A percentile compares a stretch with the other conserved stretches of the same genome.
Evolutionary conservation across 2,888 invertebrate genomes (phyloP).

Genomic region (Melipona beecheii): DNA sequence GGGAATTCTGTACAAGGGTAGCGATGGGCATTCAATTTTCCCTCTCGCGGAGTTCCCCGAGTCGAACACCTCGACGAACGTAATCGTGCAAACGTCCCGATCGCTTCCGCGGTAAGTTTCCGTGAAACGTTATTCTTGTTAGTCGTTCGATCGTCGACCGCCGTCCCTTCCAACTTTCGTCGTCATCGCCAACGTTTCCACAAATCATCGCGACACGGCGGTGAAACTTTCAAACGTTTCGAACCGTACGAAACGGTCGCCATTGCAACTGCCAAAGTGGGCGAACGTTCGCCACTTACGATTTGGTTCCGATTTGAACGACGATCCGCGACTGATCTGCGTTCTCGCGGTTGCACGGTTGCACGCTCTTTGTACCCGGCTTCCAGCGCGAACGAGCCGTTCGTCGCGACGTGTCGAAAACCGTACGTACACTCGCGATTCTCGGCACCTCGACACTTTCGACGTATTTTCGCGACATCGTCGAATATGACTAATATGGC

Average conservation of each 20-base stretch:
- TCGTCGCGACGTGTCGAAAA: conserved; percentile 8
- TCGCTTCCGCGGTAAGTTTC: conserved; percentile 31
- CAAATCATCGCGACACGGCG: conserved; percentile 20
- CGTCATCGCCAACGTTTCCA: conserved; percentile 3
- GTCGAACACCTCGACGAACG: conserved; percentile 22
- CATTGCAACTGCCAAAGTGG: conserved; percentile 19
- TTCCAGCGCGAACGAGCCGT: conserved; percentile 34
- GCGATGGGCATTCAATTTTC: conserved; percentile 42
- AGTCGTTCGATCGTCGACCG: neutral
- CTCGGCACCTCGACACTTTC: neutral
- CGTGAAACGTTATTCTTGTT: conserved; percentile 40
- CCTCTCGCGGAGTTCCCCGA: conserved; percentile 24
- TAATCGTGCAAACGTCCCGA: conserved; percentile 40
- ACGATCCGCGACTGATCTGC: conserved; percentile 39
- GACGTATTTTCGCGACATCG: neutral
- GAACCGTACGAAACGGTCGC: neutral
- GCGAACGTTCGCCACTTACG: conserved; percentile 59
- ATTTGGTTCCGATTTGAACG: conserved; percentile 48
- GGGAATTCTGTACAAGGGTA: conserved; percentile 41
- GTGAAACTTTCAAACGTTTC: neutral
- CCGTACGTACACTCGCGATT: neutral
- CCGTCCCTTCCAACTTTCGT: conserved; percentile 3
- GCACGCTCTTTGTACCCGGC: conserved; percentile 44
- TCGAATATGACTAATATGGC: neutral
- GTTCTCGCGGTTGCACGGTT: conserved; percentile 46